Conservation (phyloP, 2,113 vertebrate genomes). For the Dromas ardeola region DNA sequence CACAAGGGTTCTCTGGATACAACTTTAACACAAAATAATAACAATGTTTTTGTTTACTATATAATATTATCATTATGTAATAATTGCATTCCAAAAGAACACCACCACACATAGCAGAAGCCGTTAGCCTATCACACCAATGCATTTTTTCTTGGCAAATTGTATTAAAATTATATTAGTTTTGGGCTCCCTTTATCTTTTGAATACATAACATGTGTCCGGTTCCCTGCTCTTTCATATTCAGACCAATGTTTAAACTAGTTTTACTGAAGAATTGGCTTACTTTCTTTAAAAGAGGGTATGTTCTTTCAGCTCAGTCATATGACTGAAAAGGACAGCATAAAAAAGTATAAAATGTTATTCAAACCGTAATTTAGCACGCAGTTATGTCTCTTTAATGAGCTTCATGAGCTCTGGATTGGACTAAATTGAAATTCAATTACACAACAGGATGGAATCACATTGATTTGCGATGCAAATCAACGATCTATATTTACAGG, state of each 20-base stretch:
- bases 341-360: not conserved
- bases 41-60: not conserved
- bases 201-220: not conserved
- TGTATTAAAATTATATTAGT: not conserved
- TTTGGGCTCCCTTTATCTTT: not conserved
- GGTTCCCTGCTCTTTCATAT: not conserved
- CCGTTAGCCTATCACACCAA: not conserved
- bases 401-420: not conserved
- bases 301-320: not conserved
- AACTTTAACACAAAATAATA: not conserved
- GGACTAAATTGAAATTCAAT: slow-evolving; percentile 2
- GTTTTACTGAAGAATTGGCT: not conserved
- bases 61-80: not conserved
- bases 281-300: not conserved
- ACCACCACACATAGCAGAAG: not conserved
- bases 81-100: not conserved
- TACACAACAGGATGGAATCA: not conserved
- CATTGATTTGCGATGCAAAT: not conserved
- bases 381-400: not conserved
- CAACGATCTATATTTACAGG: not conserved
- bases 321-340: not conserved
- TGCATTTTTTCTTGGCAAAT: not conserved
- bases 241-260: not conserved
- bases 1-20: not conserved
- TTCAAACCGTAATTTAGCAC: not conserved